phyloP scores from a whole-genome alignment of 2,888 invertebrate genomes.

The Harpagoxenus sublaevis region DNA sequence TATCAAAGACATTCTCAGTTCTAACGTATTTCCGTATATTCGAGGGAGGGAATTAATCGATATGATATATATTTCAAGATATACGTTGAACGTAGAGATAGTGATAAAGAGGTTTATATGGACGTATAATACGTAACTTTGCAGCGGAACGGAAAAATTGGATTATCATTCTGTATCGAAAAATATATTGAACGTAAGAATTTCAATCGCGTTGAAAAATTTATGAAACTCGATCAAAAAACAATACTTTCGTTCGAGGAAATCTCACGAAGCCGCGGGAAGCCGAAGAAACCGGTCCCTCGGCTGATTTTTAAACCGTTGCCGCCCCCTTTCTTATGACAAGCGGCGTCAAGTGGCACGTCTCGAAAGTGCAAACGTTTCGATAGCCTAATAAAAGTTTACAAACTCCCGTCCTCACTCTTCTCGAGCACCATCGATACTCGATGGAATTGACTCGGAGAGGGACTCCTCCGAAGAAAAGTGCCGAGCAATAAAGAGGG shows the following conservation, averaged over 20 bases:
- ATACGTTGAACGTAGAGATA: background rate
- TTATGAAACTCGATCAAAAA: background rate
- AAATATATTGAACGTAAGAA: background rate
- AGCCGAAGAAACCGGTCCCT: conserved; percentile 57
- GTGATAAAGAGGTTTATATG: background rate
- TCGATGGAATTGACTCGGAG: conserved; percentile 66
- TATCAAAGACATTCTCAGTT: background rate
- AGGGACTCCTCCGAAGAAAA: conserved; percentile 15
- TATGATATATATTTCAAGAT: background rate
- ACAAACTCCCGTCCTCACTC: conserved; percentile 71
- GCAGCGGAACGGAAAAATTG: background rate
- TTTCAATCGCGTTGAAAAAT: background rate
- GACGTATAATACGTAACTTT: background rate
- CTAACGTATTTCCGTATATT: background rate
- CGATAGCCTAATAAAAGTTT: conserved; percentile 77
- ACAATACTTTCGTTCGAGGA: background rate
- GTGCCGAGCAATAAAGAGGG: conserved; percentile 43
- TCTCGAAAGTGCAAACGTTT: conserved; percentile 73
- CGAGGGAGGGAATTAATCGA: background rate
- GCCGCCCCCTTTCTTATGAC: conserved; percentile 61
- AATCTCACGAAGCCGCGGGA: conserved; percentile 24
- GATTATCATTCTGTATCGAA: background rate
- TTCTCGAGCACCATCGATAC: conserved; percentile 79
- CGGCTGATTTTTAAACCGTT: conserved; percentile 51
- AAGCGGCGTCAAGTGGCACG: conserved; percentile 60